Conservation (phyloP, 2,113 vertebrate genomes). For the Donacobius atricapilla region DNA sequence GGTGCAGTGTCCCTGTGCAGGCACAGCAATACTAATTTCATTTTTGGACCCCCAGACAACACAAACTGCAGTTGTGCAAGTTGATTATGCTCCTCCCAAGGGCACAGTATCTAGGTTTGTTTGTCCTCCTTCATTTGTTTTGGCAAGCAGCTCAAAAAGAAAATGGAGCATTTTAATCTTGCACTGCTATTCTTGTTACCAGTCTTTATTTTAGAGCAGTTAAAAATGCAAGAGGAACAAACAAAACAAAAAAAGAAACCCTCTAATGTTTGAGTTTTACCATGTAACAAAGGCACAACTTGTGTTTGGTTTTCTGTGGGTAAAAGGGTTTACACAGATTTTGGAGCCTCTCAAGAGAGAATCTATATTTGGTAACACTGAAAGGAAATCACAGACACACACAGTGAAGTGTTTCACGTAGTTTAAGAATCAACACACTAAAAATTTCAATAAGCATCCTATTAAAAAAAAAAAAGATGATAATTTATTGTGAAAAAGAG, state of each 20-base stretch:
- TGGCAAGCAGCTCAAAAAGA: not conserved
- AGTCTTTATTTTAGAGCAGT: not conserved
- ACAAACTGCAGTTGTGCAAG: not conserved
- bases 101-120: not conserved
- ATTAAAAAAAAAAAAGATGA: not conserved
- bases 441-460: not conserved
- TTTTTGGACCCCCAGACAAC: not conserved
- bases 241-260: not conserved
- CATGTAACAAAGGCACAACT: not conserved
- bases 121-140: conserved; percentile 20
- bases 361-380: not conserved
- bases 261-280: not conserved
- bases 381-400: not conserved
- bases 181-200: not conserved
- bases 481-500: not conserved
- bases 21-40: not conserved
- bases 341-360: not conserved
- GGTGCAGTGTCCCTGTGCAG: not conserved
- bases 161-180: not conserved
- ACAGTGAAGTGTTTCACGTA: not conserved
- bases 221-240: not conserved
- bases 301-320: not conserved
- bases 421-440: not conserved
- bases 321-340: not conserved
- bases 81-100: not conserved